These are phyloP conservation scores for Meiosimyza platycephala DNA, from an alignment of 2,888 invertebrate species.

Conservation along the genomic window DNA sequence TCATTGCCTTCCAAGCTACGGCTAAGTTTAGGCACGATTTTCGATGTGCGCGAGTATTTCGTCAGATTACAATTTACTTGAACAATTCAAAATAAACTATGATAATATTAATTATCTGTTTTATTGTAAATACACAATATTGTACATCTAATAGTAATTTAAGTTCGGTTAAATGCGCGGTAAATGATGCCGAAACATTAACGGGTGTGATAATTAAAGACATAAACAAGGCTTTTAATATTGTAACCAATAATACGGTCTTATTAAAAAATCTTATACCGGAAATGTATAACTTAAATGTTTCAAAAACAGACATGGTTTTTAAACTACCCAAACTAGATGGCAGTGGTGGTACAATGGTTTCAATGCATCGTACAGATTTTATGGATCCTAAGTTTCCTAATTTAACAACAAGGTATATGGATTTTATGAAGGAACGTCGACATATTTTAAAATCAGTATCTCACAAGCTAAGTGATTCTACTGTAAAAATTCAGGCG, in stretches of 20 bases:
- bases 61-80: too few species aligned
- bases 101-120: too few species aligned
- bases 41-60: too few species aligned
- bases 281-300: slow-evolving; percentile 58
- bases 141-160: too few species aligned
- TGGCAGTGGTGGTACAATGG: slow-evolving; percentile 41
- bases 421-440: slow-evolving; percentile 42
- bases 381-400: slow-evolving; percentile 62
- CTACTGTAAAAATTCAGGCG: neutral
- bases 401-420: slow-evolving; percentile 53
- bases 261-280: slow-evolving; percentile 54
- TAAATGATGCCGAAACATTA: neutral
- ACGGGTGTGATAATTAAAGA: slow-evolving; percentile 50
- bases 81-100: too few species aligned
- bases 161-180: too few species aligned
- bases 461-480: slow-evolving; percentile 29
- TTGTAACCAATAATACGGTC: slow-evolving; percentile 55
- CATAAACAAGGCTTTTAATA: slow-evolving; percentile 57
- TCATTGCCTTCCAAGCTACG: slow-evolving; percentile 4
- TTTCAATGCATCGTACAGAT: slow-evolving; percentile 58
- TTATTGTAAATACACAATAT: too few species aligned
- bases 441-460: slow-evolving; percentile 18
- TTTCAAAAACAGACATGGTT: slow-evolving; percentile 55
- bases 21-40: neutral
- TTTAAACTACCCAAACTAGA: slow-evolving; percentile 55